Base-by-base conservation (phyloP, 2,113 vertebrate species). In the Mellivora capensis region DNA sequence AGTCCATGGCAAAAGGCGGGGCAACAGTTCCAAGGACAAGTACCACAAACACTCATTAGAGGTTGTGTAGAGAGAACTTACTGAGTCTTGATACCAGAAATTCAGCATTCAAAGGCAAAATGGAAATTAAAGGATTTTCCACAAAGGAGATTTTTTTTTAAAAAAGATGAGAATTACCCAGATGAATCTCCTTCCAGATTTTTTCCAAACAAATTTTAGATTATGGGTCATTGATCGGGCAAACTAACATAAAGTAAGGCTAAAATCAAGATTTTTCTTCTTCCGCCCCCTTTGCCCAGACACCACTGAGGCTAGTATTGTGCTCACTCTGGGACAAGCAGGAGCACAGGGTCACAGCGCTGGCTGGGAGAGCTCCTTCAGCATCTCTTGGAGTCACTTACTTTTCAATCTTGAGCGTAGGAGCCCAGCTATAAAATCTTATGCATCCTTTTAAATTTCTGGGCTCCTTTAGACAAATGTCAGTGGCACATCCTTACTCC, bases 1-100 rank as follows among this genome's bases (percentile, higher is more conserved):
- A 49, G 6, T 18, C 27, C 20, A 14, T 15, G 23, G 15, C 39
- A 90, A 79, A 88, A 57, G 3, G 4, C 23, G 84, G 20, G 44
- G 4, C 12, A 69, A 69, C 0, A 39, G 34, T 15, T 31, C 59
- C 4, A 2, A 31, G 8, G 31, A 12, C n/a, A 74, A 62, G 25
- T 4, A 15, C 3, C 0, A 0, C 4, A 4, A 81, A 47, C 62
- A 3, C n/a, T 72, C 11, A 4, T 0, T 11, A n/a, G 23, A 64
- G 15, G 21, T 4, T 2, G 27, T 21, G 15, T 14, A 49, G 61
- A 12, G 11, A 12, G 62, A 77, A 15, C 8, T 52, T 7, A 61
- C 8, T 31, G 67, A 14, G 8, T 54, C 20, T 9, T 6, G 15
- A 90, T 74, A 18, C 72, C 74, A 54, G 82, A 93, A 8, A 15